Conservation (phyloP, 37 sponge, comb jelly and placozoan species). For the Crambe crambe region DNA sequence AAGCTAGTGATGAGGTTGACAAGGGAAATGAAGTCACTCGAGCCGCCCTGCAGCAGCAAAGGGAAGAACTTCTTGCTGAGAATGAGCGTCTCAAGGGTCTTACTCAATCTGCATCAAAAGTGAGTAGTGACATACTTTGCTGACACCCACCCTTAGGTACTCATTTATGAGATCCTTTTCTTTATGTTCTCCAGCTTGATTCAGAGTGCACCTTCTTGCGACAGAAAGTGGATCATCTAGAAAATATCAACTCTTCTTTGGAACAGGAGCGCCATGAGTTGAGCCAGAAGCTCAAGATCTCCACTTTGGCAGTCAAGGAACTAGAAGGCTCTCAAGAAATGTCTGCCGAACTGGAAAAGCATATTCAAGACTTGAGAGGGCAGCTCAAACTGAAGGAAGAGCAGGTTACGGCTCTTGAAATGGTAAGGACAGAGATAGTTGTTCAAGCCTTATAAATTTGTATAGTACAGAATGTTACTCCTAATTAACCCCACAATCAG, state of each 20-base stretch:
- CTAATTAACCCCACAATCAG: too few relatives aligned
- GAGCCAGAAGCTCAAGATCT: conserved; percentile 23
- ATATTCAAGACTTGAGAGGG: conserved; percentile 10
- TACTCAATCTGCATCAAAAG: neutral
- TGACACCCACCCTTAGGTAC: too few relatives aligned
- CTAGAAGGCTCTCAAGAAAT: conserved; percentile 21
- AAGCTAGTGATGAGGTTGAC: neutral
- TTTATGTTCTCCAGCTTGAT: conserved; percentile 7
- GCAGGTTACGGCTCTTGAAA: conserved; percentile 18
- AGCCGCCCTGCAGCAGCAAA: neutral
- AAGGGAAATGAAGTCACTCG: neutral
- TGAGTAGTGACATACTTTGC: too few relatives aligned
- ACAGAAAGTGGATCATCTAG: neutral
- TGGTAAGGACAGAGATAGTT: conserved; percentile 9
- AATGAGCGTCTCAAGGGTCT: neutral
- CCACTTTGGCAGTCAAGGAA: conserved; percentile 28
- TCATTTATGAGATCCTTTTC: too few relatives aligned
- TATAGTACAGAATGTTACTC: too few relatives aligned
- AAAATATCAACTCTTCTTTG: neutral
- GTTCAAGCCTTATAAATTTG: neutral
- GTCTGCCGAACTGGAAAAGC: conserved; percentile 27
- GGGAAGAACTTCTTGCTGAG: conserved; percentile 20
- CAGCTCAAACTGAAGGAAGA: conserved; percentile 3
- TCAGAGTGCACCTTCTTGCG: neutral
- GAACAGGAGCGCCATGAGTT: conserved; percentile 21